These are phyloP conservation scores for Tetranychus truncatus DNA, from an alignment of 2,888 invertebrate species.

Conservation along the genomic window DNA sequence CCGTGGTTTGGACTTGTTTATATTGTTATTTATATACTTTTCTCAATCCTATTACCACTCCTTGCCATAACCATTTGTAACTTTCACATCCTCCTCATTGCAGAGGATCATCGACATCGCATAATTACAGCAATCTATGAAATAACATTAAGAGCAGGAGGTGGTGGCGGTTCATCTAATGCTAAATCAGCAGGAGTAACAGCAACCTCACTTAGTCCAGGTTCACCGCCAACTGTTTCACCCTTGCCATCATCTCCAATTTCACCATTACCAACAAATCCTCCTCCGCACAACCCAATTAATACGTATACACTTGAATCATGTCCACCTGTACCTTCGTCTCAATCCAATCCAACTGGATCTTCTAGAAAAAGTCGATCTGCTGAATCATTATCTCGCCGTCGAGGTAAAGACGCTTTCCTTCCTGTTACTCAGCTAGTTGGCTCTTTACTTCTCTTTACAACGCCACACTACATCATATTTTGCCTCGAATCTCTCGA, in stretches of 20 bases:
- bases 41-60: slow-evolving; percentile 28
- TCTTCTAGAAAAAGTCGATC: slow-evolving; percentile 33
- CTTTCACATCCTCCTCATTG: slow-evolving; percentile 37
- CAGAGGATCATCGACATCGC: slow-evolving; percentile 54
- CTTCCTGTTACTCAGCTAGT: slow-evolving; percentile 53
- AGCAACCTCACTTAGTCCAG: background rate
- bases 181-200: background rate
- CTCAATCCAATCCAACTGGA: background rate
- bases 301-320: background rate
- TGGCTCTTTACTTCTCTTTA: slow-evolving; percentile 50
- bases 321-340: background rate
- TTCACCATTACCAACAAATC: background rate
- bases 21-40: slow-evolving; percentile 26
- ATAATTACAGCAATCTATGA: slow-evolving; percentile 69
- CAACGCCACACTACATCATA: slow-evolving; percentile 53
- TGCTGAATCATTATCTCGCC: slow-evolving; percentile 47
- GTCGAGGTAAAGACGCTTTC: slow-evolving; percentile 42
- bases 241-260: background rate
- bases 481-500: slow-evolving; percentile 46
- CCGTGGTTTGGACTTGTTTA: slow-evolving; percentile 22
- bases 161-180: background rate
- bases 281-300: background rate
- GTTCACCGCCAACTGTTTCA: background rate
- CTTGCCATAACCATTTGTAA: slow-evolving; percentile 29
- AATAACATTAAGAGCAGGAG: slow-evolving; percentile 51